Conservation (phyloP, 2,797 vertebrate species). For the Channa striata region DNA sequence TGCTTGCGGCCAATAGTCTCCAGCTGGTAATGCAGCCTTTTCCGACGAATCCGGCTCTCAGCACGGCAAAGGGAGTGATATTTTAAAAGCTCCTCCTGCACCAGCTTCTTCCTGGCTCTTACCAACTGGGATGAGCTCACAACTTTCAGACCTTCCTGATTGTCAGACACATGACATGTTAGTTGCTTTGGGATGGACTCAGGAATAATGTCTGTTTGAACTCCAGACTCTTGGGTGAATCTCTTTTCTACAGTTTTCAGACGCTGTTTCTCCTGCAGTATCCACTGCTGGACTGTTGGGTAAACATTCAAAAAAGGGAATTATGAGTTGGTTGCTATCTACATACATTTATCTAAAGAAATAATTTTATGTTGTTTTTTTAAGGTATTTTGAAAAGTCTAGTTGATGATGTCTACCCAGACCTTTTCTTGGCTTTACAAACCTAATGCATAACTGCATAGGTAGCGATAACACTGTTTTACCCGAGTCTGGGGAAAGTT, state of each 20-base stretch:
- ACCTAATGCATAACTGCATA: background rate
- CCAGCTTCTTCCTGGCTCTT: slow-evolving; percentile 85
- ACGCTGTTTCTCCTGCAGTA: slow-evolving; percentile 86
- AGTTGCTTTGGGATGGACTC: slow-evolving; percentile 55
- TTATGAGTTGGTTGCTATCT: background rate
- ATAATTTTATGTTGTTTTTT: background rate
- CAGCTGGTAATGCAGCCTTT: slow-evolving; percentile 89
- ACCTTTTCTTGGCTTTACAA: background rate
- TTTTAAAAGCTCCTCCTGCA: slow-evolving; percentile 87
- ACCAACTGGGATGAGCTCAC: slow-evolving; percentile 55
- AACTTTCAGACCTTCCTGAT: slow-evolving; percentile 56
- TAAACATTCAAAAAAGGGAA: slow-evolving; percentile 23
- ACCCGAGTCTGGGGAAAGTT: slow-evolving; percentile 8
- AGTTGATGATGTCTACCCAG: background rate
- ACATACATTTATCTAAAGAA: background rate
- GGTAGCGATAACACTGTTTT: background rate
- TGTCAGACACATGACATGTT: slow-evolving; percentile 54
- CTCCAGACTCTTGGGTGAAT: slow-evolving; percentile 84
- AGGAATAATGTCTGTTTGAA: slow-evolving; percentile 84
- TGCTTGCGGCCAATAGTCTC: slow-evolving; percentile 91
- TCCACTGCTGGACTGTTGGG: slow-evolving; percentile 90
- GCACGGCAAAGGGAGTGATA: slow-evolving; percentile 85
- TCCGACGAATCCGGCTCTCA: slow-evolving; percentile 83
- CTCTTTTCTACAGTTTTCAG: slow-evolving; percentile 77
- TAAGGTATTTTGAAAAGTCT: background rate